These are phyloP conservation scores for Xenentodon cancila DNA, from an alignment of 2,797 vertebrate genomes.

Conservation along the genomic window DNA sequence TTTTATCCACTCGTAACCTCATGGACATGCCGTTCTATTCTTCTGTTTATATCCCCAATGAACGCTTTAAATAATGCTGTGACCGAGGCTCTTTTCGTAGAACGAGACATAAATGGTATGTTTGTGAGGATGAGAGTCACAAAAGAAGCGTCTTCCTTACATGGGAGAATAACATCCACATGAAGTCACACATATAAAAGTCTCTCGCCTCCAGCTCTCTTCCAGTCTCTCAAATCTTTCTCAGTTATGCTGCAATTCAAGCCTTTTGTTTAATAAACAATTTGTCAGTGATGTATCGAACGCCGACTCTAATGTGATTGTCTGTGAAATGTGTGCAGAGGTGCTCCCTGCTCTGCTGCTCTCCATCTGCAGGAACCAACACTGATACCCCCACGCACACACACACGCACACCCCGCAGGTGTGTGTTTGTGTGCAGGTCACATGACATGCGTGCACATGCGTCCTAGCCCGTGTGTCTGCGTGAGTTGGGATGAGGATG, in stretches of 20 bases:
- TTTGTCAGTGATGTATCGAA: slow-evolving; percentile 91
- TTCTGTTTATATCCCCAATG: slow-evolving; percentile 24
- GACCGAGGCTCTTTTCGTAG: not conserved
- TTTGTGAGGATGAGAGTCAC: not conserved
- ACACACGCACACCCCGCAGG: slow-evolving; percentile 27
- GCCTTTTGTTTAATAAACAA: slow-evolving; percentile 95
- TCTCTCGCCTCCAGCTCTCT: slow-evolving; percentile 3
- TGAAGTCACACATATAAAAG: not conserved
- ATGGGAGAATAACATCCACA: slow-evolving; percentile 6
- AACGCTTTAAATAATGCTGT: not conserved
- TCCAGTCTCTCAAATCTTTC: slow-evolving; percentile 71
- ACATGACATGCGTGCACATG: not conserved
- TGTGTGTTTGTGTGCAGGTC: slow-evolving; percentile 21
- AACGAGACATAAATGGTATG: slow-evolving; percentile 47
- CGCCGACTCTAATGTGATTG: slow-evolving; percentile 77
- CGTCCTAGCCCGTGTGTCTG: not conserved
- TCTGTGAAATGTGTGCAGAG: slow-evolving; percentile 60
- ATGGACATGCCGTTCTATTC: slow-evolving; percentile 24
- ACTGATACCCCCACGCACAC: slow-evolving; percentile 35
- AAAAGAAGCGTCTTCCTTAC: slow-evolving; percentile 32
- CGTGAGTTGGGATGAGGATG: slow-evolving; percentile 33
- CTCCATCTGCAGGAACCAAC: slow-evolving; percentile 31
- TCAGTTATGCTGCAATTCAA: slow-evolving; percentile 87
- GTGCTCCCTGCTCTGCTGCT: slow-evolving; percentile 44
- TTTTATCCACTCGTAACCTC: slow-evolving; percentile 28